Evolutionary conservation across 2,113 vertebrate species (phyloP).

Genomic region (Bos taurus): DNA sequence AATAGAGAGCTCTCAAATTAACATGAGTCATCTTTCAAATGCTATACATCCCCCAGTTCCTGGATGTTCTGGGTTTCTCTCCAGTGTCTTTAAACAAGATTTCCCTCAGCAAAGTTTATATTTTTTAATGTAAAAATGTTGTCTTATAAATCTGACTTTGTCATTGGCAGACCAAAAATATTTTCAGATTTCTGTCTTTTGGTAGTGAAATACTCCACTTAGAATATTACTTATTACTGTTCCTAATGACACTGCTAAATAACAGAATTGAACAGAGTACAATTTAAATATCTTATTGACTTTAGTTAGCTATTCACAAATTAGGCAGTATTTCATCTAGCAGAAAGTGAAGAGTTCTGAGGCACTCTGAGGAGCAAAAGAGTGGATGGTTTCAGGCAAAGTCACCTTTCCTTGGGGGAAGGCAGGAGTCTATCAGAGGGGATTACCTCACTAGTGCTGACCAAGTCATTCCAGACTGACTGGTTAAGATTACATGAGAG

Average conservation of each 20-base stretch:
- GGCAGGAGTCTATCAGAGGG: not conserved
- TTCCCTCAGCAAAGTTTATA: not conserved
- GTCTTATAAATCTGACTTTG: not conserved
- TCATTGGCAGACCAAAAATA: fast-evolving
- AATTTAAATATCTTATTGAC: not conserved
- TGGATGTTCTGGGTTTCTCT: not conserved
- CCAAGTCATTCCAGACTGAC: not conserved
- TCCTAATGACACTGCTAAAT: not conserved
- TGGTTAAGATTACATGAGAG: not conserved
- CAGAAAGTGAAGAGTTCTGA: not conserved
- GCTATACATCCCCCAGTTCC: not conserved
- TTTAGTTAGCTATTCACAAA: not conserved
- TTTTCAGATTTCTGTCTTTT: not conserved
- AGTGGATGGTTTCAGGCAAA: not conserved
- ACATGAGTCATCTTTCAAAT: not conserved
- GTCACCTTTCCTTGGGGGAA: not conserved
- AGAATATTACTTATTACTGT: not conserved
- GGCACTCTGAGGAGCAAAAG: not conserved
- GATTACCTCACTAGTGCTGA: not conserved
- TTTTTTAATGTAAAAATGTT: not conserved
- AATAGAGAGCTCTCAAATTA: not conserved
- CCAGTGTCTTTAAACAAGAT: not conserved
- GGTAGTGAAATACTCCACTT: not conserved
- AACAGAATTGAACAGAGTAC: not conserved
- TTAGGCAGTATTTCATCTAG: not conserved